Base-by-base conservation (phyloP, 2,113 vertebrate species). In the Platichthys flesus region DNA sequence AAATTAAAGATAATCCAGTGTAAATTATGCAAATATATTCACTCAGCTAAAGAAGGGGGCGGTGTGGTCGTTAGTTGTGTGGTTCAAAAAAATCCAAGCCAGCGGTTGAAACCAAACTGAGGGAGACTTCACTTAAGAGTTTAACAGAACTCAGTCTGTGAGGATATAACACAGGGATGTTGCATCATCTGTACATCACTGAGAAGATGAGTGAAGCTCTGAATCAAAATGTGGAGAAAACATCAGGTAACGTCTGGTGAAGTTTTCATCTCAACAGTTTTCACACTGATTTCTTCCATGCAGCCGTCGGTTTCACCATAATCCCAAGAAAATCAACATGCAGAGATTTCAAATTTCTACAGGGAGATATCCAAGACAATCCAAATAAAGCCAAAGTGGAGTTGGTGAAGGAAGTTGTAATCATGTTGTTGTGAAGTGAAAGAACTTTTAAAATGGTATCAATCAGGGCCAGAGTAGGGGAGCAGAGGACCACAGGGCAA, bases 1-100 rank as follows among this genome's bases (percentile, higher is more conserved):
- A 94, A 92, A 94, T 94, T 93, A 93, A 80, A 90, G 91, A 92
- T 94, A 94, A 94, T 94, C 92, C 90, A 76, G 79, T 84, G 85
- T 88, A 93, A 94, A 93, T 93, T 93, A 94, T 94, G 92, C 89
- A 88, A 92, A 94, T 94, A 65, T 93, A 94, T 94, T 93, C 94
- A 18, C 85, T 71, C 52, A 73, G 85, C 83, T 88, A 87, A 84
- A 89, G 79, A 58, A 78, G 67, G 78, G 80, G 85, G 87, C 60
- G 71, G 71, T 16, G 58, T 74, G 75, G 79, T 81, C 59, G 59
- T 84, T 78, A 75, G 78, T 86, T 85, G 85, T 85, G 74, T 87
- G 78, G 79, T 85, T 83, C 13, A 42, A 61, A 62, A 83, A 86
- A 82, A 85, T 79, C 61, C 31, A 57, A 70, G 71, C 49, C 76